Evolutionary conservation across 1,140 invertebrate genomes (phyloP).

Genomic region (Tribolium castaneum): DNA sequence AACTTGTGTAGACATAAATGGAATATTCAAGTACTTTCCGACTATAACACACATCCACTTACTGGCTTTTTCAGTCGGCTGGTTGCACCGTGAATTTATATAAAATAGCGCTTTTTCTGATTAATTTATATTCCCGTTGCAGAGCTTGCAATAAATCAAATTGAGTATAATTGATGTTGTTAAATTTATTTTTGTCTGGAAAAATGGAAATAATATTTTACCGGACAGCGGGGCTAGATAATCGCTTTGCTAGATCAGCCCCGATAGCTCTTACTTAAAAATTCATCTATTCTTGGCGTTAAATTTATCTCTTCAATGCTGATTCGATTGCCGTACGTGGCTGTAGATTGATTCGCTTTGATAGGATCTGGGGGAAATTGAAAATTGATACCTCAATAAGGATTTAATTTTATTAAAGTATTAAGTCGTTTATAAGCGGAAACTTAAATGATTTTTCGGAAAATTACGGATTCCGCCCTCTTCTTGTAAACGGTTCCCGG

Average conservation of each 20-base stretch:
- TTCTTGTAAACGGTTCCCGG: constrained; percentile 1
- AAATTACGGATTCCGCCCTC: constrained; percentile 26
- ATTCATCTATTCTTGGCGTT: constrained; percentile 30
- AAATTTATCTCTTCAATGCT: constrained; percentile 38
- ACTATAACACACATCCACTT: constrained; percentile 4
- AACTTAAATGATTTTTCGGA: constrained; percentile 40
- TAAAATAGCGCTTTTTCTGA: neutral
- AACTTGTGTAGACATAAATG: constrained; percentile 38
- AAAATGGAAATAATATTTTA: constrained; percentile 4
- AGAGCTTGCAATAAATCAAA: constrained; percentile 1
- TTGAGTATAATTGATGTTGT: neutral
- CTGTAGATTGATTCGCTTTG: constrained; percentile 38
- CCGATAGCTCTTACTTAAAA: constrained; percentile 12
- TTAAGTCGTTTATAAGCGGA: constrained; percentile 43
- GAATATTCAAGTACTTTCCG: constrained; percentile 32
- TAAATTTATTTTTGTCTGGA: constrained; percentile 10
- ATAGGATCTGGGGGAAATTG: constrained; percentile 36
- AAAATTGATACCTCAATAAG: constrained; percentile 37
- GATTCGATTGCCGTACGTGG: constrained; percentile 40
- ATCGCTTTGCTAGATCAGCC: neutral
- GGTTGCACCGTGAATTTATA: neutral
- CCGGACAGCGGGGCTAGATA: neutral
- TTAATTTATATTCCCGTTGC: constrained; percentile 8
- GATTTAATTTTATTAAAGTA: constrained; percentile 42
- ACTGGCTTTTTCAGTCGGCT: neutral